Base-by-base conservation (phyloP, 2,888 invertebrate genomes). In the Glyphotaelius pellucidus region DNA sequence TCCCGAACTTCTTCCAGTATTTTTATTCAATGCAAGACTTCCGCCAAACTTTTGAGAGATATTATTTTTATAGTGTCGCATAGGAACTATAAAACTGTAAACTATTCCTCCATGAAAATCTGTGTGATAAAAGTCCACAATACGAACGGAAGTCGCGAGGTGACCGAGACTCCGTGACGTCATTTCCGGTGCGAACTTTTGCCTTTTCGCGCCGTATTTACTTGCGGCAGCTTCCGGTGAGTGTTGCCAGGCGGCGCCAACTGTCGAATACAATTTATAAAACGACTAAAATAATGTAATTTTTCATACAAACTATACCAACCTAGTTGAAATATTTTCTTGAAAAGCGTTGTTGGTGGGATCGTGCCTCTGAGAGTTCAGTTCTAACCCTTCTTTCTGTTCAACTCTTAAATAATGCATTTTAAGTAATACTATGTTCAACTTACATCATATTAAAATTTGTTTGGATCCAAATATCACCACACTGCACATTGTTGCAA, bases 151-250 rank as follows among this genome's bases (percentile, higher is more conserved):
- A 87, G 67, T 42, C 42, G 86, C 86, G 86, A n/a, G 86, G 86
- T 87, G 86, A 52, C 52, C 52, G 52, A 30, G 52, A 19, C 67
- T 52, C 87, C 67, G 31, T 87, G 87, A 87, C 87, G 87, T 87
- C 87, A 32, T 32, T 87, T 87, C 87, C 87, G 15, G 30, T 67
- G 35, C 52, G n/a, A 87, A 87, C 87, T 87, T 87, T 87, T 30
- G 52, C 52, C 87, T 87, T 35, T 87, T 85, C 85, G 52, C 87
- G 52, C 87, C 87, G 42, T 86, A 87, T 87, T 87, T 87, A 87
- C 87, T 67, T 67, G 31, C 87, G 15, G 87, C 87, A 87, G 87
- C 9, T 87, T 87, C 87, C 87, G 87, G 87, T 52, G 87, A 87
- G 87, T 87, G 87, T 87, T 87, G 67, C 87, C 67, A 87, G 67